A percentile compares a stretch with the other conserved stretches of the same genome.
Conservation (phyloP, 2,888 invertebrate species). For the Leptinotarsa tumamoca region DNA sequence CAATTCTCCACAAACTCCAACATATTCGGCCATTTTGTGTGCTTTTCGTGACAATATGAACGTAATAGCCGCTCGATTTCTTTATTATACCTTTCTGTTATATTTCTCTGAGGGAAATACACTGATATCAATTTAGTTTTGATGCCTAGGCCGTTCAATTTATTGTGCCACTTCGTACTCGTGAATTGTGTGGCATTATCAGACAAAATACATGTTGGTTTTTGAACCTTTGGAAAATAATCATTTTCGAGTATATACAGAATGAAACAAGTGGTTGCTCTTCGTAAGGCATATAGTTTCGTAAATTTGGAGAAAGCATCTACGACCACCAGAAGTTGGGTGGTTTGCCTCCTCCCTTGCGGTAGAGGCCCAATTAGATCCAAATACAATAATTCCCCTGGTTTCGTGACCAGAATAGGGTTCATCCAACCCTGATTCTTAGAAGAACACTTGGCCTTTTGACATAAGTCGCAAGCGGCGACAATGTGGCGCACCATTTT, state of each 20-base stretch:
- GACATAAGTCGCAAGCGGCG: slow-evolving; percentile 5
- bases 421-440: slow-evolving; percentile 1
- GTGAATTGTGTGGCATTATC: slow-evolving; percentile 29
- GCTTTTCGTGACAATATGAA: slow-evolving; percentile 12
- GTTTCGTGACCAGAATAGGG: neutral
- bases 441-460: slow-evolving; percentile 4
- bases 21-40: slow-evolving; percentile 20
- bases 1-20: neutral
- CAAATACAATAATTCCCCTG: slow-evolving; percentile 29
- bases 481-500: slow-evolving; percentile 14
- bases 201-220: slow-evolving; percentile 1
- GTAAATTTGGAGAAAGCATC: neutral
- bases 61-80: slow-evolving; percentile 22
- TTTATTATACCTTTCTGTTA: neutral
- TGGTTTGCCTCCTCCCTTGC: slow-evolving; percentile 23
- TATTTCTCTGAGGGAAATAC: slow-evolving; percentile 30
- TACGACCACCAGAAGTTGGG: slow-evolving; percentile 14
- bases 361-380: slow-evolving; percentile 39
- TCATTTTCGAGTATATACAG: slow-evolving; percentile 6
- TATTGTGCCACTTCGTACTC: neutral
- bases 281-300: slow-evolving; percentile 9
- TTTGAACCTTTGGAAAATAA: slow-evolving; percentile 17
- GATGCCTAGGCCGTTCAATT: neutral
- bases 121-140: slow-evolving; percentile 21
- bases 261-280: slow-evolving; percentile 16